Evolutionary conservation across 1,140 invertebrate species (phyloP), one percentile per base, ranked within the genome.

Genomic region (Cydia splendana): DNA sequence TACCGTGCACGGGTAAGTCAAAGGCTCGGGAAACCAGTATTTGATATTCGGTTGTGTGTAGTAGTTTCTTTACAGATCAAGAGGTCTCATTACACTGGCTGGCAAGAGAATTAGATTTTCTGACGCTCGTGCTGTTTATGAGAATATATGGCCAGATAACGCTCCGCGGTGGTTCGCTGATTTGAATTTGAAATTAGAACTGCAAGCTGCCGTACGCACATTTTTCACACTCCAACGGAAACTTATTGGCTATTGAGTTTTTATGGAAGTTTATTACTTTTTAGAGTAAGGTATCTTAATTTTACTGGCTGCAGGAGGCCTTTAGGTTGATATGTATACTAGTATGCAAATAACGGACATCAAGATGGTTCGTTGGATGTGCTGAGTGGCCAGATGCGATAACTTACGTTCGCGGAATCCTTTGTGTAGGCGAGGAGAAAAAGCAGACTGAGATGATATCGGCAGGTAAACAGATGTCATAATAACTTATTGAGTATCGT

Each of bases 131-230:
- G 9, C 57, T 10, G 6, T 73, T 57, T 48, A 75, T 67, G 62
- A 34, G 18, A 74, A 76, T 34, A 77, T 65, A 57, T 69, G 75
- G 13, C 18, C 18, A 62, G 57, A 62, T 62, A 62, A 62, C 20
- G 20, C 57, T 62, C 57, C 20, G 57, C 57, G 57, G 57, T 62
- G 20, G 57, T 62, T 62, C 57, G 51, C 65, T 13, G 76, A 81
- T 79, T 81, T 79, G 80, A 81, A 81, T 79, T 81, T 78, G 77
- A 78, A 82, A 82, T 82, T 62, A 82, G 75, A 80, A 77, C 76
- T 30, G 53, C 10, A 24, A 62, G 15, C 69, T 76, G 77, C 57
- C 57, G 24, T 71, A 79, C 76, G 76, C 76, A 76, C 57, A 24
- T 81, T 80, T 78, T 82, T 80, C 80, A 81, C 76, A 81, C 77